Percentiles rank a stretch among this genome's conserved stretches.
phyloP scores from a whole-genome alignment of 1,140 invertebrate species.

The Eciton burchellii region DNA sequence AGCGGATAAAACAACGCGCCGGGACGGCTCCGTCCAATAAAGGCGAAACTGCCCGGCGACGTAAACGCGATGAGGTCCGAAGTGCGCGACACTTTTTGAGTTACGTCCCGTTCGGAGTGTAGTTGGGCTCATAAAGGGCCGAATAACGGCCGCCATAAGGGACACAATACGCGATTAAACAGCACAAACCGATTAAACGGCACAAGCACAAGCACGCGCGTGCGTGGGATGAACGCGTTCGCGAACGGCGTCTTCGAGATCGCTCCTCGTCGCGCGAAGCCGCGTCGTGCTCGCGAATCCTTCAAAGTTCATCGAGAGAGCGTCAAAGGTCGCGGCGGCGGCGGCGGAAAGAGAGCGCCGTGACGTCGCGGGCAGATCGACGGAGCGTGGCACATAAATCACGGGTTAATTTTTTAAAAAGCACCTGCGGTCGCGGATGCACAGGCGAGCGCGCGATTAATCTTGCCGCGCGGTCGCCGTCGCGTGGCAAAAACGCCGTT shows the following conservation, averaged over 20 bases:
- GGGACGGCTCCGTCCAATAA: not conserved
- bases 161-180: too few species aligned
- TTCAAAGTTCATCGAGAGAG: constrained; percentile 28
- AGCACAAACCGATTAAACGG: constrained; percentile 34
- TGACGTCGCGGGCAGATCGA: constrained; percentile 32
- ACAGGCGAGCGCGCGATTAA: constrained; percentile 56
- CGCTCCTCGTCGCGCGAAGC: too few species aligned
- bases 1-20: constrained; percentile 2
- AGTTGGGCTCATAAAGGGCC: constrained; percentile 48
- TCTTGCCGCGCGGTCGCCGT: constrained; percentile 44
- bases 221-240: not conserved
- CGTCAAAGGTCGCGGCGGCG: constrained; percentile 13
- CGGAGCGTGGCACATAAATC: constrained; percentile 61
- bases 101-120: constrained; percentile 9
- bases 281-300: constrained; percentile 11
- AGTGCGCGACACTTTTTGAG: constrained; percentile 23
- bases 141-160: constrained; percentile 40
- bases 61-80: constrained; percentile 12
- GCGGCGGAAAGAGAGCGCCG: constrained; percentile 5
- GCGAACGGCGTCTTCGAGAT: too few species aligned
- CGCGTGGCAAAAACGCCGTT: constrained; percentile 30
- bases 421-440: constrained; percentile 54
- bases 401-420: constrained; percentile 62
- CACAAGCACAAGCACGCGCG: constrained; percentile 38
- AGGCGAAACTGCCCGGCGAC: not conserved